Evolutionary conservation across 1,140 invertebrate genomes (phyloP).

Genomic region (fruit fly (Drosophila melanogaster)): DNA sequence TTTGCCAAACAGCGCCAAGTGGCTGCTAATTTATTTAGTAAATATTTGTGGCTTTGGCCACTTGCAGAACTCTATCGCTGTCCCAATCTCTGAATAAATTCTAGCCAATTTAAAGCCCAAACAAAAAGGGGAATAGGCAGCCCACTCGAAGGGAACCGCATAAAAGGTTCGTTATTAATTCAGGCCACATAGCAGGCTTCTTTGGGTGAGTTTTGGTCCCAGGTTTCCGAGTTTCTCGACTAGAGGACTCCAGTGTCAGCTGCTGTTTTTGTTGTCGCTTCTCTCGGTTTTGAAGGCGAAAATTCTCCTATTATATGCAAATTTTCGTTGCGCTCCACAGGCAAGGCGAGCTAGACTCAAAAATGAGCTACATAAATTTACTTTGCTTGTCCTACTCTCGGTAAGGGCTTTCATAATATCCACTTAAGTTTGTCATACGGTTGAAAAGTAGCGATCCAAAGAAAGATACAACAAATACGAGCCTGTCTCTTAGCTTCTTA

Average conservation of each 20-base stretch:
- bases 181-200: conserved; percentile 51
- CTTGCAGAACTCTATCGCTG: conserved; percentile 19
- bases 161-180: conserved; percentile 75
- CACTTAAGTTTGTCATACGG: conserved; percentile 30
- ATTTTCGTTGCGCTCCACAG: conserved; percentile 49
- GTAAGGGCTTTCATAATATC: conserved; percentile 22
- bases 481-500: no score
- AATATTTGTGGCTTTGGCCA: conserved; percentile 60
- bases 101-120: conserved; percentile 59
- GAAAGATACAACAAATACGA: conserved; percentile 2
- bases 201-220: conserved; percentile 5
- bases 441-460: conserved; percentile 1
- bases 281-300: conserved; percentile 16
- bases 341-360: conserved; percentile 40
- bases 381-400: conserved; percentile 3
- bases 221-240: conserved; percentile 26
- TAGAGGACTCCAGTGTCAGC: conserved; percentile 46
- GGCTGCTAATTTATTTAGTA: conserved; percentile 62
- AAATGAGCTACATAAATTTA: conserved; percentile 76
- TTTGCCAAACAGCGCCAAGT: conserved; percentile 5
- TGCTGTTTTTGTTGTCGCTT: conserved; percentile 4
- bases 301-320: conserved; percentile 75
- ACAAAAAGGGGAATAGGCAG: conserved; percentile 7
- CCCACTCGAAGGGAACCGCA: conserved; percentile 49
- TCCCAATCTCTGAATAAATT: conserved; percentile 65